These are phyloP conservation scores for Drosophila prolongata DNA, from an alignment of 2,888 invertebrate species.

Conservation along the genomic window DNA sequence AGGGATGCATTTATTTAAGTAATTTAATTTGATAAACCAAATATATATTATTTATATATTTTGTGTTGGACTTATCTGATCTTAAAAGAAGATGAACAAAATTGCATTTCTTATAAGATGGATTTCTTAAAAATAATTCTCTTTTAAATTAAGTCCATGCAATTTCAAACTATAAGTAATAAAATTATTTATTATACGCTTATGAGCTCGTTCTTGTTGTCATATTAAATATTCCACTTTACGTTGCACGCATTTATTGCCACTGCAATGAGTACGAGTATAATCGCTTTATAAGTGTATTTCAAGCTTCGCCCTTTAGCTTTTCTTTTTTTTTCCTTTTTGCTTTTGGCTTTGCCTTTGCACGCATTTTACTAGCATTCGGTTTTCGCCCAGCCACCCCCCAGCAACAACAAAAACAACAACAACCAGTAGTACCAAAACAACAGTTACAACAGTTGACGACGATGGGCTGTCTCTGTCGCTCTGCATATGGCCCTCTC, in stretches of 20 bases:
- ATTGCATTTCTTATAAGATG: too few relatives aligned
- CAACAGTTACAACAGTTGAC: constrained; percentile 70
- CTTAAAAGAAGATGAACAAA: too few relatives aligned
- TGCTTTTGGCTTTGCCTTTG: constrained; percentile 56
- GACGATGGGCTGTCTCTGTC: constrained; percentile 32
- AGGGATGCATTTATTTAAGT: too few relatives aligned
- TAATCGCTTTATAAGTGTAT: constrained; percentile 18
- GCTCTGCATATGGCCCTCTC: constrained; percentile 37
- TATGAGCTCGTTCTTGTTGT: too few relatives aligned
- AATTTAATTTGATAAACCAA: too few relatives aligned
- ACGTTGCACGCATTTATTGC: not conserved
- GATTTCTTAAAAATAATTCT: too few relatives aligned
- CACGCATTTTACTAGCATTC: constrained; percentile 70
- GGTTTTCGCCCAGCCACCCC: constrained; percentile 27
- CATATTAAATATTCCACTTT: not conserved
- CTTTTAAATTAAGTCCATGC: too few relatives aligned
- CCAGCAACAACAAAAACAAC: constrained; percentile 42
- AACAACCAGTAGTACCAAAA: constrained; percentile 50
- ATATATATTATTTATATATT: too few relatives aligned
- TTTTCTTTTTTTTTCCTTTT: constrained; percentile 8
- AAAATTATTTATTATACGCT: too few relatives aligned
- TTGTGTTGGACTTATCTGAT: too few relatives aligned
- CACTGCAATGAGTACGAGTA: not conserved
- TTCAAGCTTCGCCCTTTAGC: constrained; percentile 1
- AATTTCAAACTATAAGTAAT: too few relatives aligned